Evolutionary conservation across 2,113 vertebrate genomes (phyloP), one percentile per base, ranked within the genome.

Genomic region (Scytalopus superciliaris): DNA sequence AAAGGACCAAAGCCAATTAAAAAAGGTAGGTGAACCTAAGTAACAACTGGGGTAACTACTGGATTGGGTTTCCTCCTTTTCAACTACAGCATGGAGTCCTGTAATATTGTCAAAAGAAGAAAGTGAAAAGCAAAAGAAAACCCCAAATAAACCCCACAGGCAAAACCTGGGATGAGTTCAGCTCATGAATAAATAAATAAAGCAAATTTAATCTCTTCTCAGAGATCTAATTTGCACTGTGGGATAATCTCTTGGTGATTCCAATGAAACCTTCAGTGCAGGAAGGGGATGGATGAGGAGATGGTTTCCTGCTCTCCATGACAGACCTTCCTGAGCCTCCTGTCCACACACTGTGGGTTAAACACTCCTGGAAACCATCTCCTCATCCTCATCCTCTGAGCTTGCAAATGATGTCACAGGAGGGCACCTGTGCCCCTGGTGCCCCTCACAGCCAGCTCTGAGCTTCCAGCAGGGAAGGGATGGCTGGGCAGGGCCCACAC

Each of bases 1-100:
- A 85, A 86, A 57, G 59, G 56, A 83, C 25, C 69, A 85, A 88
- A 67, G 49, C 40, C 63, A 80, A 95, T 92, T 80, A 86, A 93
- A 84, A 80, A 12, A 3, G 66, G 76, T 12, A 84, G 69, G 81
- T 37, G 47, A 89, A 73, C 59, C 64, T 50, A 33, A 86, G 27
- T 7, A 50, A 45, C 33, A 83, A 74, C 12, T 57, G 86, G 28
- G 53, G 15, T n/a, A 83, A 69, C 57, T 64, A 21, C n/a, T 73
- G 59, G 31, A 53, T 30, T 76, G 1, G 2, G 40, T 23, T 73
- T 57, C 7, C 30, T 62, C 1, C 25, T 35, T 50, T 53, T 69
- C 78, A 33, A 10, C 30, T 50, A 25, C 57, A 69, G 67, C 8
- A 1, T 1, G 40, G 56, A 50, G 69, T 45, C 21, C 44, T n/a